Conservation (phyloP, 1,140 invertebrate genomes). For the Drosophila pseudoananassae region DNA sequence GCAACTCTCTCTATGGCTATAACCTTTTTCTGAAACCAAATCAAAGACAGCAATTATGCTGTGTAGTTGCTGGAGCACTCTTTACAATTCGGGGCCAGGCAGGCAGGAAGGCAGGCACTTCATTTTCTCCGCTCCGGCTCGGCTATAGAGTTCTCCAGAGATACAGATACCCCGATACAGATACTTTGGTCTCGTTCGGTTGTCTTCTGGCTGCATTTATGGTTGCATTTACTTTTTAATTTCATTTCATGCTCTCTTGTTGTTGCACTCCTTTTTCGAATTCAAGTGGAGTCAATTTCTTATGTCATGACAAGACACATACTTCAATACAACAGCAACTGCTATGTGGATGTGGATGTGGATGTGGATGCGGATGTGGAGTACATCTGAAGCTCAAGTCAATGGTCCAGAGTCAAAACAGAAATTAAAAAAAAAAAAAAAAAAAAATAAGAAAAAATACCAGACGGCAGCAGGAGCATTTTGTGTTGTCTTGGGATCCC, state of each 20-base stretch:
- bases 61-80: slow-evolving; percentile 30
- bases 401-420: slow-evolving; percentile 52
- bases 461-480: slow-evolving; percentile 34
- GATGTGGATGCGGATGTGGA: neutral
- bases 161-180: slow-evolving; percentile 23
- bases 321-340: slow-evolving; percentile 42
- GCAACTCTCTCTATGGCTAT: slow-evolving; percentile 12
- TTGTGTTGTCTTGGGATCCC: slow-evolving; percentile 47
- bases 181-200: slow-evolving; percentile 42
- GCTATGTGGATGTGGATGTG: neutral
- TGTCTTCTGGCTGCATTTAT: slow-evolving; percentile 67
- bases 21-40: slow-evolving; percentile 12
- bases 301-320: slow-evolving; percentile 78
- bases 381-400: slow-evolving; percentile 37
- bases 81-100: slow-evolving; percentile 50
- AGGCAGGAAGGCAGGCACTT: slow-evolving; percentile 39
- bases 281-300: slow-evolving; percentile 82
- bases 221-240: slow-evolving; percentile 80
- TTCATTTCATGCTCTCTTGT: slow-evolving; percentile 59
- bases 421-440: slow-evolving; percentile 30
- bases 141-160: slow-evolving; percentile 16
- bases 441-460: slow-evolving; percentile 9
- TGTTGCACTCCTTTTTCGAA: slow-evolving; percentile 78
- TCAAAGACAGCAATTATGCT: slow-evolving; percentile 45
- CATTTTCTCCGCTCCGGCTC: slow-evolving; percentile 43